phyloP scores from a whole-genome alignment of 2,888 invertebrate species.

The Frankliniella intonsa region DNA sequence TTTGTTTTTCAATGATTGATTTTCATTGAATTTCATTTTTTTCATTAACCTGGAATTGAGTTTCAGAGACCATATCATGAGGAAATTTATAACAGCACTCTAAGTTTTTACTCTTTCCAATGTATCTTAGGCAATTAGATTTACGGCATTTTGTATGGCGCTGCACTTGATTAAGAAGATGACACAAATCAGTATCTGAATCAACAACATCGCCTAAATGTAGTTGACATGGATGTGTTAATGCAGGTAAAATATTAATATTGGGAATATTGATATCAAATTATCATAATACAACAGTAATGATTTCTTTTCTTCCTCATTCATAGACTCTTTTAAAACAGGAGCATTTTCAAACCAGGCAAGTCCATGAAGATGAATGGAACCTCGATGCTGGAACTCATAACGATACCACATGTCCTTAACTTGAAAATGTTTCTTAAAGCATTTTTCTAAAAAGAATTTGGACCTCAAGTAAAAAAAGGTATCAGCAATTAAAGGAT shows the following conservation, averaged over 20 bases:
- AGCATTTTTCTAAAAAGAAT: no score
- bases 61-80: background rate
- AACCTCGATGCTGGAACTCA: conserved; percentile 35
- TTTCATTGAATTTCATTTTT: no score
- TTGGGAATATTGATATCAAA: conserved; percentile 33
- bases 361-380: conserved; percentile 35
- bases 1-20: no score
- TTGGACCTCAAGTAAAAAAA: no score
- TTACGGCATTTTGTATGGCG: conserved; percentile 30
- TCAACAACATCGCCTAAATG: conserved; percentile 5
- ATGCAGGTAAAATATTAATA: conserved; percentile 30
- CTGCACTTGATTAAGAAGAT: conserved; percentile 26
- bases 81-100: conserved; percentile 34
- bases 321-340: conserved; percentile 25
- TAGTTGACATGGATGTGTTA: conserved; percentile 34
- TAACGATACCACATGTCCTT: conserved; percentile 33
- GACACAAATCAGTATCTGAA: conserved; percentile 13
- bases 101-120: conserved; percentile 1
- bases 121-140: conserved; percentile 31
- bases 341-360: conserved; percentile 36
- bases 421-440: conserved; percentile 23
- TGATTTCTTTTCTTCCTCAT: conserved; percentile 9
- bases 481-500: no score
- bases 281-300: conserved; percentile 30
- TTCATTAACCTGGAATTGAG: background rate